These are phyloP conservation scores for Drosophila athabasca DNA, from an alignment of 1,140 invertebrate species.

Conservation along the genomic window DNA sequence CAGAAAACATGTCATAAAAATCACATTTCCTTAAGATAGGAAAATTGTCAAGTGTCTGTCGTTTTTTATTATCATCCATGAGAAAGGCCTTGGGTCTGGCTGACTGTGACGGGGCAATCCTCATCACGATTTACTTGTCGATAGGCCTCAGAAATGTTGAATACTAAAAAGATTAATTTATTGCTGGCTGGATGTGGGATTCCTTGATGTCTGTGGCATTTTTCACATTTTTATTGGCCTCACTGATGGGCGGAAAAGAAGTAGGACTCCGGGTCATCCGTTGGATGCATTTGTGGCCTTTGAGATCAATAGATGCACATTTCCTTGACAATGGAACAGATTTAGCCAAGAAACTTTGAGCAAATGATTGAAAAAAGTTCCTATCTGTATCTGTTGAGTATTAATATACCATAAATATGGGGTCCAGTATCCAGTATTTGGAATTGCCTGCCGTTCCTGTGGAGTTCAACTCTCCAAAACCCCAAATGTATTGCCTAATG, in stretches of 20 bases:
- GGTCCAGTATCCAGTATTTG: too few species aligned
- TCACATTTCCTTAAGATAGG: constrained; percentile 38
- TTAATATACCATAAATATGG: too few species aligned
- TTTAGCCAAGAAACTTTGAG: too few species aligned
- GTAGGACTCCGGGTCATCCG: constrained; percentile 20
- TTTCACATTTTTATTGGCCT: constrained; percentile 8
- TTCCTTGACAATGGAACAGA: too few species aligned
- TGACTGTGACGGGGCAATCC: constrained; percentile 14
- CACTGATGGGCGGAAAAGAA: constrained; percentile 2
- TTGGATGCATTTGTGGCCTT: constrained; percentile 7
- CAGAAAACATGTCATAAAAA: constrained; percentile 32
- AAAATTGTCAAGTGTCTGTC: constrained; percentile 48
- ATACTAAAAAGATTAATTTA: constrained; percentile 56
- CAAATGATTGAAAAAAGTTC: too few species aligned
- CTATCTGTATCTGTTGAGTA: too few species aligned
- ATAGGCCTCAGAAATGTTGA: constrained; percentile 46
- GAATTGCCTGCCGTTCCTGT: too few species aligned
- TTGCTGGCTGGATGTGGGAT: constrained; percentile 17
- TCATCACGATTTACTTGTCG: constrained; percentile 44
- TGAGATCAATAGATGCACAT: background rate
- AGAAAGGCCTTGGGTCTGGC: constrained; percentile 5
- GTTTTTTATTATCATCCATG: constrained; percentile 50
- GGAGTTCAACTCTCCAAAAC: too few species aligned
- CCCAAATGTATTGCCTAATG: too few species aligned
- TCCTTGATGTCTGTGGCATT: constrained; percentile 9